Percentiles rank a stretch among this genome's conserved stretches.
Conservation (phyloP, 2,888 invertebrate genomes). For the Phlogophora meticulosa region DNA sequence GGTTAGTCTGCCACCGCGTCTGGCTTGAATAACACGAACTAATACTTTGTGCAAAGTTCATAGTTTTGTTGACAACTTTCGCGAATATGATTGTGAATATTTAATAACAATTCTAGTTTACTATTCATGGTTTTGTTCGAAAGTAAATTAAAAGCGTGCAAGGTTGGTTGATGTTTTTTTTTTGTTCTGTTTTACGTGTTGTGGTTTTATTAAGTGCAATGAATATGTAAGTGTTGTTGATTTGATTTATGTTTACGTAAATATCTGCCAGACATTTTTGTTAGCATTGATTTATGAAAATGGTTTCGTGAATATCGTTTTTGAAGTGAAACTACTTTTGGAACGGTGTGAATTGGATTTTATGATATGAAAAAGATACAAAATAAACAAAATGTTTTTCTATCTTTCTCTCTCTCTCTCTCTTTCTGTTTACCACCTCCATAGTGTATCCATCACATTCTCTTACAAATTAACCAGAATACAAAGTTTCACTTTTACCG, state of each 20-base stretch:
- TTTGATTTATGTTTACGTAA: slow-evolving; percentile 2
- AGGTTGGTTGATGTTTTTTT: slow-evolving; percentile 11
- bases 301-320: not conserved
- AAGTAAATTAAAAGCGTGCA: slow-evolving; percentile 36
- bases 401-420: no score
- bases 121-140: slow-evolving; percentile 51
- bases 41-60: slow-evolving; percentile 28
- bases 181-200: slow-evolving; percentile 11
- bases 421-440: no score
- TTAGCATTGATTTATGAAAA: not conserved
- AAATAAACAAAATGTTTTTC: no score
- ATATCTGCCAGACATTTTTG: not conserved
- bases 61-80: slow-evolving; percentile 29
- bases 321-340: no score
- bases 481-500: no score
- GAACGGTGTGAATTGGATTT: no score
- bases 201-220: slow-evolving; percentile 27
- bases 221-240: slow-evolving; percentile 28
- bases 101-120: slow-evolving; percentile 42
- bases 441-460: no score
- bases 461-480: no score
- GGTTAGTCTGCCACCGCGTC: slow-evolving; percentile 61
- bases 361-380: no score
- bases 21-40: slow-evolving; percentile 57
- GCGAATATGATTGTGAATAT: slow-evolving; percentile 50